These are phyloP conservation scores for Centropus bengalensis DNA, from an alignment of 2,113 vertebrate genomes.

Conservation along the genomic window DNA sequence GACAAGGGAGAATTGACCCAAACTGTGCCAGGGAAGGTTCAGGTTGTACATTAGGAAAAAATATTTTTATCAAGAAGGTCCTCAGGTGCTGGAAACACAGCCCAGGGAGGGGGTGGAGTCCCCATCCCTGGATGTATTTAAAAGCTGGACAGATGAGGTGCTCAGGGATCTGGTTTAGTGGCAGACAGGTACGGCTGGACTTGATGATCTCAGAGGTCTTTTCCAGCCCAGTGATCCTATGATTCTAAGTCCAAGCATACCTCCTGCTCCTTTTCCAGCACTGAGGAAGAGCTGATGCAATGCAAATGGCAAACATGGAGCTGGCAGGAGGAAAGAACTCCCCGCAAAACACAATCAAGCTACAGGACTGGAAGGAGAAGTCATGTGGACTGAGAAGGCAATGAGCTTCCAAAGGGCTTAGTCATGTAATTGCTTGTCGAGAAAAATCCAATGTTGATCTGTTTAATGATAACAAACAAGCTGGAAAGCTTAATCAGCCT, in stretches of 20 bases:
- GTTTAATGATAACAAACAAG: conserved; percentile 14
- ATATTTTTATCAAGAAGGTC: no score
- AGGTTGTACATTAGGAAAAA: no score
- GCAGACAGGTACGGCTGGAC: no score
- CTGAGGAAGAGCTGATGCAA: background rate
- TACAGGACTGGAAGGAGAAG: background rate
- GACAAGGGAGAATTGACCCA: no score
- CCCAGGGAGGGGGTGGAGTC: no score
- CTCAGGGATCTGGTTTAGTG: no score
- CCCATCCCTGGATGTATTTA: no score
- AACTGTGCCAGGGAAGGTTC: no score
- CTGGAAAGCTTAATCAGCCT: conserved; percentile 18
- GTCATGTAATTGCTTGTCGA: conserved; percentile 6
- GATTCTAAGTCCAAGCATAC: background rate
- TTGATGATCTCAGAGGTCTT: no score
- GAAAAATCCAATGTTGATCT: background rate
- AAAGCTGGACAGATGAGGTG: no score
- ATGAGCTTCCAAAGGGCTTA: conserved; percentile 14
- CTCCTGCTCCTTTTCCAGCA: fast-evolving
- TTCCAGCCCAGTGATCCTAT: no score
- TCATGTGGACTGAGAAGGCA: background rate
- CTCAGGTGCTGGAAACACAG: no score
- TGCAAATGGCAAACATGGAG: background rate
- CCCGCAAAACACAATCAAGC: background rate
- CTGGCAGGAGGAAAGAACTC: background rate